These are phyloP conservation scores for Podarcis muralis DNA, from an alignment of 2,113 vertebrate species.

Conservation along the genomic window DNA sequence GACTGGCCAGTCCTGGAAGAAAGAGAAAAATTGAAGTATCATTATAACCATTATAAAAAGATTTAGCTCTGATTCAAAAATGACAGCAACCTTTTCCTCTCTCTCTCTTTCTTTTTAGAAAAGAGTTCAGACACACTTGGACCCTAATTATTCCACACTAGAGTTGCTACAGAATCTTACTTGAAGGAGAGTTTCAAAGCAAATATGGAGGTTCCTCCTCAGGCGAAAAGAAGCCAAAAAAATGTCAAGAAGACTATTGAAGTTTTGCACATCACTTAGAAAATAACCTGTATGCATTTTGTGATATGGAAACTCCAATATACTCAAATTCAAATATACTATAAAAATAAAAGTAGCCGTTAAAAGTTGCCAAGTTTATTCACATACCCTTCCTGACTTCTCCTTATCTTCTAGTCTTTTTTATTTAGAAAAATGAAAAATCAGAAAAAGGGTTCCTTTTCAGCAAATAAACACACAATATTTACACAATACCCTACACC, in stretches of 20 bases:
- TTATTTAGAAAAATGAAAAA: neutral
- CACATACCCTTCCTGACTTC: too few species aligned
- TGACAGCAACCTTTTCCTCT: neutral
- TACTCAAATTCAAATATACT: too few species aligned
- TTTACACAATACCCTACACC: neutral
- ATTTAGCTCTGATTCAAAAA: neutral
- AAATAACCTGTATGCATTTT: too few species aligned
- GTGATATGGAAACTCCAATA: too few species aligned
- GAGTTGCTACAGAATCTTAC: neutral
- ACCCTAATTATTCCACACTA: neutral
- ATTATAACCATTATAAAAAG: too few species aligned
- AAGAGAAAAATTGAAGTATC: too few species aligned
- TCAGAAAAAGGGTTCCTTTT: neutral
- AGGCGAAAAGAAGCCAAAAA: too few species aligned
- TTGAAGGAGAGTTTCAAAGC: neutral
- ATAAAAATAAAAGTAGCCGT: neutral
- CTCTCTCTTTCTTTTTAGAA: too few species aligned
- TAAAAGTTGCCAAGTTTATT: neutral
- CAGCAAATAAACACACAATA: neutral
- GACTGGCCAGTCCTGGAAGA: too few species aligned
- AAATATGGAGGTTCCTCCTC: neutral
- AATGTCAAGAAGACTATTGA: too few species aligned
- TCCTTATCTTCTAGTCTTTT: neutral
- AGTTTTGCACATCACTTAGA: too few species aligned
- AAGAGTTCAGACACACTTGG: neutral